Evolutionary conservation across 2,797 vertebrate genomes (phyloP), one percentile per base, ranked within the genome.

Genomic region (Tokudaia muenninki): DNA sequence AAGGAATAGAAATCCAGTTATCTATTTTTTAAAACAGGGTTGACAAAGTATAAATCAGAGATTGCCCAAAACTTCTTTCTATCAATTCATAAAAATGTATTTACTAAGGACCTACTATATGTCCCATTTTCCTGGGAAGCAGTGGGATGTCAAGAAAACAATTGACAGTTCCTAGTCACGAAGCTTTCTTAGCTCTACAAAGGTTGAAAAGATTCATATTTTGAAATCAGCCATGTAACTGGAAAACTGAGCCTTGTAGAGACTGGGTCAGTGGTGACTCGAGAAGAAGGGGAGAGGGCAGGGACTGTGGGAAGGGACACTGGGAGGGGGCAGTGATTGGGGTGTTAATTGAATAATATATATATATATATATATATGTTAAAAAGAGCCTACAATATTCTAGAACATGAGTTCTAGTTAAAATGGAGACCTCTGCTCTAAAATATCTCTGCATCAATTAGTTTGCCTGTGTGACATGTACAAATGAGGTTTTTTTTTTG

Each of bases 101-200:
- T 75, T 92, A 52, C 75, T 75, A 26, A 92, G 57, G 67, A 77
- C 14, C 2, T 67, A 84, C n/a, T 93, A 44, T 83, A 21, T 65
- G 52, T 59, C 3, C 37, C 41, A 87, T 89, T 87, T 93, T 74
- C 29, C n/a, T 74, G 93, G 55, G 75, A 37, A 82, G 14, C 17
- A 87, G 2, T 11, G 34, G n/a, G 95, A 83, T 92, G 70, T 47
- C 86, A 79, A 95, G 88, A 83, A 92, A 87, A 89, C 44, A 86
- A 70, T 34, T 14, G 1, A 78, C 19, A 87, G 41, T 22, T 19
- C 41, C 4, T 90, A 29, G 88, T 91, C 37, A 74, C 1, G 8
- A 67, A 78, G 61, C 47, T 70, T 93, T 75, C 47, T 52, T 94
- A 72, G 84, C 75, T 94, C 70, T 55, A 82, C 34, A 90, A 57